Percentiles rank a stretch among this genome's conserved stretches.
These are phyloP conservation scores for Hydraecia micacea DNA, from an alignment of 2,888 invertebrate genomes.

Conservation along the genomic window DNA sequence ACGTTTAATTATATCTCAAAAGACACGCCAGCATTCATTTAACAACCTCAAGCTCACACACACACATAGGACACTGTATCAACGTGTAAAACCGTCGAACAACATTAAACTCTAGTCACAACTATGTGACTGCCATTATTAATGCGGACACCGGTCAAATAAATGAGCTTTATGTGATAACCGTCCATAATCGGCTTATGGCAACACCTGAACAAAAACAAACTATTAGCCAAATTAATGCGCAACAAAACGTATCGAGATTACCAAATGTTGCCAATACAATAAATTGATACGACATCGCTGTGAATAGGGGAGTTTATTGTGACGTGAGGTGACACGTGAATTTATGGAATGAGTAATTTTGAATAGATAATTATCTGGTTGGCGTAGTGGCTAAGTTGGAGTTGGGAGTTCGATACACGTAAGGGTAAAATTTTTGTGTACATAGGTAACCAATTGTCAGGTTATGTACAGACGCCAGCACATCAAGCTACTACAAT, in stretches of 20 bases:
- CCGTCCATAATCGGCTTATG: conserved; percentile 62
- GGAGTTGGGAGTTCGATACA: neutral
- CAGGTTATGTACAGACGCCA: neutral
- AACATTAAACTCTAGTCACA: conserved; percentile 49
- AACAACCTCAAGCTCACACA: neutral
- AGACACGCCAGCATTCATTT: neutral
- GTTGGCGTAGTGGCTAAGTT: neutral
- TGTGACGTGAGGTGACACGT: neutral
- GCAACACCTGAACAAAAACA: conserved; percentile 65
- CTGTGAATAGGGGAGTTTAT: conserved; percentile 13
- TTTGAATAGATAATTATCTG: neutral
- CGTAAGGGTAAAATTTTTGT: neutral
- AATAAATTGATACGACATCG: conserved; percentile 51
- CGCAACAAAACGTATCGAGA: conserved; percentile 45
- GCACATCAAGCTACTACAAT: too few species aligned
- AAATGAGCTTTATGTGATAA: conserved; percentile 62
- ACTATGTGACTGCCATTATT: conserved; percentile 53
- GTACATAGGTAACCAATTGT: too few species aligned
- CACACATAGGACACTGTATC: neutral
- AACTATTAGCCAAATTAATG: conserved; percentile 63
- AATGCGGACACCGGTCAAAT: conserved; percentile 49
- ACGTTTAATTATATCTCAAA: neutral
- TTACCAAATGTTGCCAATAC: conserved; percentile 47
- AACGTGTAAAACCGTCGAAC: conserved; percentile 37
- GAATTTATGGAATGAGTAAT: neutral